These are phyloP conservation scores for Wiebesia pumilae DNA, from an alignment of 1,140 invertebrate genomes.

Conservation along the genomic window DNA sequence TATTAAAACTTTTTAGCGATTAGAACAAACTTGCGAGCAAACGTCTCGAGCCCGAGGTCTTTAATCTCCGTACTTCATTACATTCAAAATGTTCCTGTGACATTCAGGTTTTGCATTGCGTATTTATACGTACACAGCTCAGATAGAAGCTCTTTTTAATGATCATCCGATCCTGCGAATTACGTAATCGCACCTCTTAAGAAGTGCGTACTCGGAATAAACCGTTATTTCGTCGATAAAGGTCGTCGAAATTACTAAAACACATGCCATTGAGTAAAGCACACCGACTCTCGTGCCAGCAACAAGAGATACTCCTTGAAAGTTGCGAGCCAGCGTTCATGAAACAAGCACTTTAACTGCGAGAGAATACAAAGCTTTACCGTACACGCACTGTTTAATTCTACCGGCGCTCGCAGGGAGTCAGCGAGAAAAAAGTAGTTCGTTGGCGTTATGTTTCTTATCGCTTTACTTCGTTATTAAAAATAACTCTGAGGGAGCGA, in stretches of 20 bases:
- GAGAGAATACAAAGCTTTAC: slow-evolving; percentile 24
- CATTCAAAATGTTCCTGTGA: background rate
- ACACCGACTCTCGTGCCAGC: background rate
- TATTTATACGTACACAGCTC: background rate
- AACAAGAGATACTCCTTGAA: slow-evolving; percentile 16
- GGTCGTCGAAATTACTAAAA: slow-evolving; percentile 16
- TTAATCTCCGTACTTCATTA: background rate
- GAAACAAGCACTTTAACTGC: slow-evolving; percentile 15
- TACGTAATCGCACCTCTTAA: slow-evolving; percentile 17
- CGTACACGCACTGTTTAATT: slow-evolving; percentile 20
- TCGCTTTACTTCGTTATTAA: slow-evolving; percentile 39
- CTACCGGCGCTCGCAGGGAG: background rate
- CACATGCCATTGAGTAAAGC: background rate
- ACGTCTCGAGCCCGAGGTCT: too few species aligned
- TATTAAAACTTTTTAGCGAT: background rate
- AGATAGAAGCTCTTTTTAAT: background rate
- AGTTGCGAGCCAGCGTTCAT: background rate
- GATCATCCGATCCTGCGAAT: slow-evolving; percentile 15
- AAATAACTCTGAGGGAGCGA: slow-evolving; percentile 29
- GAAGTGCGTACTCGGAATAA: background rate
- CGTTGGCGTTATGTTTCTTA: slow-evolving; percentile 25
- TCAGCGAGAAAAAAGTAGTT: slow-evolving; percentile 40
- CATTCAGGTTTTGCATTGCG: background rate
- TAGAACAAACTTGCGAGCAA: too few species aligned
- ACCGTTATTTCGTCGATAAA: slow-evolving; percentile 19